These are phyloP conservation scores for Drosophila limbata DNA, from an alignment of 2,888 invertebrate species.

Conservation along the genomic window DNA sequence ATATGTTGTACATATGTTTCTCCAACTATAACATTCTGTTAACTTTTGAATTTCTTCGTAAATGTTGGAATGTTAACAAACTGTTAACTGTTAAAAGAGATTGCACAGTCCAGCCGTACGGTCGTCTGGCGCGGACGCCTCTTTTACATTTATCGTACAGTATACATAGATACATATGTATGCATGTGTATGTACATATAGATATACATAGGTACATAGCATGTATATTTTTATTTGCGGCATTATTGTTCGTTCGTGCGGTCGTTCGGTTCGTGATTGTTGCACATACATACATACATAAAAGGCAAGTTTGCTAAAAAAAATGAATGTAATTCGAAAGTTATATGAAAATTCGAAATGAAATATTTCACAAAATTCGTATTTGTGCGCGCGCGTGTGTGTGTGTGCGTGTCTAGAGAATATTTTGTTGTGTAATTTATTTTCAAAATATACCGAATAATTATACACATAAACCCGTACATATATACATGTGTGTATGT, in stretches of 20 bases:
- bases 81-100: slow-evolving; percentile 32
- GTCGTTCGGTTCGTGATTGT: slow-evolving; percentile 37
- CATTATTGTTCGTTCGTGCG: slow-evolving; percentile 49
- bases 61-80: slow-evolving; percentile 33
- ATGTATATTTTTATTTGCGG: slow-evolving; percentile 56
- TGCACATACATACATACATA: slow-evolving; percentile 27
- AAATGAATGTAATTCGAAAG: slow-evolving; percentile 52
- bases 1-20: not conserved
- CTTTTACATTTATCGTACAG: slow-evolving; percentile 19
- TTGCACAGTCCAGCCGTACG: slow-evolving; percentile 35
- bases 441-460: slow-evolving; percentile 28
- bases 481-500: not conserved
- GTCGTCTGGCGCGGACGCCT: slow-evolving; percentile 46
- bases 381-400: slow-evolving; percentile 17
- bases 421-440: slow-evolving; percentile 41
- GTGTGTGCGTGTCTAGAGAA: slow-evolving; percentile 21
- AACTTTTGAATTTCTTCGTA: slow-evolving; percentile 5
- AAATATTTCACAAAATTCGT: not conserved
- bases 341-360: slow-evolving; percentile 21
- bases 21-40: slow-evolving; percentile 32
- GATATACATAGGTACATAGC: slow-evolving; percentile 36
- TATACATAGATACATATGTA: slow-evolving; percentile 22
- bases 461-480: not conserved
- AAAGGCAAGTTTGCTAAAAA: slow-evolving; percentile 49
- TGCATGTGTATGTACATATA: slow-evolving; percentile 20